Conservation (phyloP, 2,888 invertebrate genomes). For the Alviniconcha strummeri region DNA sequence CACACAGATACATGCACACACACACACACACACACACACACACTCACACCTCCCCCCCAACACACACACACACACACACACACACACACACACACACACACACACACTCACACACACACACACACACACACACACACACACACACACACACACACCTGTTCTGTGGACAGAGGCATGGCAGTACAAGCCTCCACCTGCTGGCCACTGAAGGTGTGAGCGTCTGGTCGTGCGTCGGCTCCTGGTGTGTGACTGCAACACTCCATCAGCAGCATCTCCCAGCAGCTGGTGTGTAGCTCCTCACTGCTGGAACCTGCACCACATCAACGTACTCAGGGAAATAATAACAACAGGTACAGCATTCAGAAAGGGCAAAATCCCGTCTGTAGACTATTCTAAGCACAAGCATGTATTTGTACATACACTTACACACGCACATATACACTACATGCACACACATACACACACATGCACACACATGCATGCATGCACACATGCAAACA, state of each 20-base stretch:
- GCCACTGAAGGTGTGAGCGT: constrained; percentile 18
- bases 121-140: too few relatives aligned
- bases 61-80: background rate
- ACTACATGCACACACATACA: background rate
- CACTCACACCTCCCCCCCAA: background rate
- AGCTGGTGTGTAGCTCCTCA: constrained; percentile 55
- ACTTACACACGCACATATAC: background rate
- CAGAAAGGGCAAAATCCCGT: too few relatives aligned
- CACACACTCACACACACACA: background rate
- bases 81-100: background rate
- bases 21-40: too few relatives aligned
- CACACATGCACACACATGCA: background rate
- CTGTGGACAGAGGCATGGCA: constrained; percentile 40
- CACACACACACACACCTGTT: constrained; percentile 38
- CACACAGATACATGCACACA: background rate
- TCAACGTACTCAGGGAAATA: too few relatives aligned
- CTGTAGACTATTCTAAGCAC: too few relatives aligned
- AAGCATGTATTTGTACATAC: too few relatives aligned
- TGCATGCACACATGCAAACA: background rate
- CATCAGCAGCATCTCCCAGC: constrained; percentile 60
- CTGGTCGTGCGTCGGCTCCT: background rate
- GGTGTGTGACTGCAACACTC: constrained; percentile 36
- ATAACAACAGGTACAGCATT: too few relatives aligned
- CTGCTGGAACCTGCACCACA: constrained; percentile 54
- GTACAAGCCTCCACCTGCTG: constrained; percentile 37